Evolutionary conservation across 53 echinoderm and acorn worm species (phyloP), one percentile per base, ranked within the genome.

Genomic region (Patiria pectinifera): DNA sequence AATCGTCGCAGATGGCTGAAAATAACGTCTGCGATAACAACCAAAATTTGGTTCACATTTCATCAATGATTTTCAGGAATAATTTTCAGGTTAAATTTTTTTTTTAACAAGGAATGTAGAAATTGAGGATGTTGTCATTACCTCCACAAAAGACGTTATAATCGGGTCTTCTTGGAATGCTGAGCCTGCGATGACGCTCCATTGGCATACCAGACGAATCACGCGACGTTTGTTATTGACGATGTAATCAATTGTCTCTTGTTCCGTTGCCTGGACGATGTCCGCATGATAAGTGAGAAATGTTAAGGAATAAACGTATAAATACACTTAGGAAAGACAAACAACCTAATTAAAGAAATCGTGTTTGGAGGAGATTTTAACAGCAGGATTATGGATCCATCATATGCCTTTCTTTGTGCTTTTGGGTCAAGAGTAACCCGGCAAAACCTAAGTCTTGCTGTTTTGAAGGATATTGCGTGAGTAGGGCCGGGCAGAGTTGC

Each of bases 391-490:
- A 66, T 53, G 53, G 53, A 35, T 53, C 53, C 0, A 2, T 6
- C 6, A 53, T 53, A 53, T 35, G 35, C 35, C 35, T 35, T 35
- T 35, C 35, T 35, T 35, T 35, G 35, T 35, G 35, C 35, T 35
- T 35, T 35, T 35, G 35, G 35, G 35, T 35, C 35, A 35, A 35
- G 35, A 0, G 0, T 1, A 35, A 35, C 35, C 35, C 0, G 35
- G 35, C 35, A 35, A 35, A 35, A 35, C 35, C 35, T 35, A 53
- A 6, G 53, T 53, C 53, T 53, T 53, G 85, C 44, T 59, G 86
- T 49, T 1, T 16, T 44, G 85, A 96, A 99, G 99, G 99, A 99
- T 99, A 99, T 99, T 99, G 97, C 62, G 87, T 93, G 45, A 99
- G 95, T 6, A 99, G 87, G 0, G 97, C 96, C 48, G 97, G 97